These are phyloP conservation scores for Sebastes melanostomus DNA, from an alignment of 2,797 vertebrate species.

Conservation along the genomic window DNA sequence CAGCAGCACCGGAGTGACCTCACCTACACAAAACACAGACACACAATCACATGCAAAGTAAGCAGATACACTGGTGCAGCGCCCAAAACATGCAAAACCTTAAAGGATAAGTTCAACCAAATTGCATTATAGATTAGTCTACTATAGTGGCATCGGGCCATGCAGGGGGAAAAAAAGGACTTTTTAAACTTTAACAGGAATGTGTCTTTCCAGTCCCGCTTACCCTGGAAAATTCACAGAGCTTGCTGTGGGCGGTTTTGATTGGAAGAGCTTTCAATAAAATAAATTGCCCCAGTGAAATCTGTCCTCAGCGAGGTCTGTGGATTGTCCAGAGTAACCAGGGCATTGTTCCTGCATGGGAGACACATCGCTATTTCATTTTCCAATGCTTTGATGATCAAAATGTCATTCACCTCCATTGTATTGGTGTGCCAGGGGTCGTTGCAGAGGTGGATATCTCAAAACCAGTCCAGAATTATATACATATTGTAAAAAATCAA, in stretches of 20 bases:
- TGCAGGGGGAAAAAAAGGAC: neutral
- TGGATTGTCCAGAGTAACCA: slow-evolving; percentile 2
- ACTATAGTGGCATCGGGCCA: neutral
- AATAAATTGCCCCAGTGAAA: neutral
- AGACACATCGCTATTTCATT: neutral
- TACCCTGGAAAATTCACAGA: slow-evolving; percentile 14
- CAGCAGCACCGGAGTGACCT: slow-evolving; percentile 58
- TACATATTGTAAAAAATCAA: too few relatives aligned
- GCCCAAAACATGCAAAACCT: slow-evolving; percentile 46
- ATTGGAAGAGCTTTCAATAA: neutral
- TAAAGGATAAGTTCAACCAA: neutral
- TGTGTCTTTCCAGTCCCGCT: neutral
- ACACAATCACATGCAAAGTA: slow-evolving; percentile 43
- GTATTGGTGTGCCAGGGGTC: neutral
- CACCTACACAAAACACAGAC: slow-evolving; percentile 35
- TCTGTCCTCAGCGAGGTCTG: neutral
- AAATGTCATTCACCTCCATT: neutral
- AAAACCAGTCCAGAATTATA: neutral
- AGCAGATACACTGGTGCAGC: slow-evolving; percentile 5
- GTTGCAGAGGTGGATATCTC: neutral
- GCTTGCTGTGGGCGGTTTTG: neutral
- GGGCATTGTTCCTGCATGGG: slow-evolving; percentile 3
- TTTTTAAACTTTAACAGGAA: neutral
- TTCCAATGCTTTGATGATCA: neutral
- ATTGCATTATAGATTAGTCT: neutral